Percentiles rank a stretch among this genome's conserved stretches.
phyloP scores from a whole-genome alignment of 1,140 invertebrate species.

The Parapsyche elsis region DNA sequence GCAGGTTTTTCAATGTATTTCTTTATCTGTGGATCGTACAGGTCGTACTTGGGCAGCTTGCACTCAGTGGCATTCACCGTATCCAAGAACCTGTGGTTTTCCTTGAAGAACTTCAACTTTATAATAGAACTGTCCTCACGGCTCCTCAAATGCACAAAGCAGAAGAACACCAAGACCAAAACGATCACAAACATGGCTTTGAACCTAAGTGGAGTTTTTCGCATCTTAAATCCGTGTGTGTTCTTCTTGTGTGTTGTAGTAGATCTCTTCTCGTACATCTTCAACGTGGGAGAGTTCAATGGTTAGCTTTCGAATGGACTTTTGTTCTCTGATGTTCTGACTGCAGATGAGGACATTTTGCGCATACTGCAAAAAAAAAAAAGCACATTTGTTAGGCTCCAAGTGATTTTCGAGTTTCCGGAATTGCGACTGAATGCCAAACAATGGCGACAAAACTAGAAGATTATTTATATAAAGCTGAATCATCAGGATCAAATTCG shows the following conservation, averaged over 20 bases:
- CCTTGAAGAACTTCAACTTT: slow-evolving; percentile 45
- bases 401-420: too few relatives aligned
- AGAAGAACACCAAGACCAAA: not conserved
- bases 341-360: too few relatives aligned
- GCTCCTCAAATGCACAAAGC: not conserved
- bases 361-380: too few relatives aligned
- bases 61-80: slow-evolving; percentile 46
- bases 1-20: slow-evolving; percentile 49
- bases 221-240: not conserved
- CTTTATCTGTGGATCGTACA: slow-evolving; percentile 48
- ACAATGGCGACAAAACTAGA: too few relatives aligned
- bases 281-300: not conserved
- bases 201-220: not conserved
- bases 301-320: too few relatives aligned
- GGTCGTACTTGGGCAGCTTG: slow-evolving; percentile 49
- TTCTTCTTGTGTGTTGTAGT: not conserved
- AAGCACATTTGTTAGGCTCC: too few relatives aligned
- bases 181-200: not conserved
- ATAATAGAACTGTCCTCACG: not conserved
- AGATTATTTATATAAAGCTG: too few relatives aligned
- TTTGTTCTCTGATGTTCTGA: too few relatives aligned
- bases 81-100: slow-evolving; percentile 46
- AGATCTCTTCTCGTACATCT: not conserved
- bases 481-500: too few relatives aligned
- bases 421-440: too few relatives aligned